Evolutionary conservation across 2,888 invertebrate genomes (phyloP).

Genomic region (Leucophora obtusa): DNA sequence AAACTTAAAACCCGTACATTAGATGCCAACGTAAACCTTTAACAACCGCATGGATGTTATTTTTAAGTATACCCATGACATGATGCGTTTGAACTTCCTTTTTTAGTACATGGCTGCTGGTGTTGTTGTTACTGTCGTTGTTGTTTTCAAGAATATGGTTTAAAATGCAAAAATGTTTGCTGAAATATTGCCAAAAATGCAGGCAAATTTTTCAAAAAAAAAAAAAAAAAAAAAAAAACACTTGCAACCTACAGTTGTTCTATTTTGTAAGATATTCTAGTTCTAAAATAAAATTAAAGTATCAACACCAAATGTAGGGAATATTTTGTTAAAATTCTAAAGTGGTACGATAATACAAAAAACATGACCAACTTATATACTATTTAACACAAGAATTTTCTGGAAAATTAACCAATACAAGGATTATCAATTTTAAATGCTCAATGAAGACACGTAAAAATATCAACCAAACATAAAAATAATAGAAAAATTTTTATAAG

Average conservation of each 20-base stretch:
- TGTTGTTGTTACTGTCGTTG: background rate
- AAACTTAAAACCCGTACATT: background rate
- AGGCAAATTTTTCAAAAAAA: background rate
- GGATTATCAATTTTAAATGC: too few relatives aligned
- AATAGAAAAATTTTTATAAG: too few relatives aligned
- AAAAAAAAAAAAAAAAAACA: slow-evolving; percentile 8
- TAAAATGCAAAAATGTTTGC: slow-evolving; percentile 45
- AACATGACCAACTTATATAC: too few relatives aligned
- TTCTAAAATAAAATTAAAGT: background rate
- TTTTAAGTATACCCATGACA: slow-evolving; percentile 53
- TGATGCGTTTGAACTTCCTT: slow-evolving; percentile 52
- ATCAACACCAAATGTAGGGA: background rate
- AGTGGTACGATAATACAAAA: too few relatives aligned
- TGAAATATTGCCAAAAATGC: slow-evolving; percentile 51
- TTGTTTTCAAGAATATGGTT: slow-evolving; percentile 12
- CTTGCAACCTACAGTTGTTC: slow-evolving; percentile 2
- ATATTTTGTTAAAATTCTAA: too few relatives aligned
- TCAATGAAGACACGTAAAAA: too few relatives aligned
- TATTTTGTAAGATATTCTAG: background rate
- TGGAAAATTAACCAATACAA: too few relatives aligned
- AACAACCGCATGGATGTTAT: slow-evolving; percentile 47
- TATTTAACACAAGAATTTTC: too few relatives aligned
- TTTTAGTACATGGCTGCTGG: background rate
- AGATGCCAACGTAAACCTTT: slow-evolving; percentile 22
- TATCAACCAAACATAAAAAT: too few relatives aligned